Base-by-base conservation (phyloP, 2,797 vertebrate genomes). In the Amblyopsis hoosieri region DNA sequence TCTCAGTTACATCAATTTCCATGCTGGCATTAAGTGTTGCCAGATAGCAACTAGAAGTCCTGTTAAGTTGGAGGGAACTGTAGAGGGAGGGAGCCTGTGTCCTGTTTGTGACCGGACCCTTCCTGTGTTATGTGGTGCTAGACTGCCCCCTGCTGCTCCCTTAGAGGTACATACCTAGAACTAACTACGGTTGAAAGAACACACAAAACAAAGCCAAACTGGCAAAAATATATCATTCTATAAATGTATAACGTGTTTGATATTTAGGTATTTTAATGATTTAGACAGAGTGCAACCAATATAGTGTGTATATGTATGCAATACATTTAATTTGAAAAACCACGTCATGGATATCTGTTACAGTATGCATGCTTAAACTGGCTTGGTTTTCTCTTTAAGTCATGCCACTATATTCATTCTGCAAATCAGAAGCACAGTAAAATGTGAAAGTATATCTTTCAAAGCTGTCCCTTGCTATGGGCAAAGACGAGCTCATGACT, bases 101-200 rank as follows among this genome's bases (percentile, higher is more conserved):
- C 90, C 89, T 90, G 84, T 81, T 83, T 82, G 70, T 82, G 83
- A 83, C 73, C 64, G 79, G 77, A 79, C 69, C 64, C 57, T 31
- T 45, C 42, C 57, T 73, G 76, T 62, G 49, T 89, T 91, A 54
- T 65, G 85, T 88, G 83, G 90, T 90, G 84, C 86, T 88, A 80
- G 80, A 92, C 91, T 93, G 93, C 90, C 92, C 92, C 90, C 93
- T 93, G 83, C 89, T 93, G 93, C 74, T 57, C 53, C 49, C 5
- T 54, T 54, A 50, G 31, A 76, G 75, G 88, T 87, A 57, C 1
- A 53, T 31, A 60, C 12, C 47, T 48, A 46, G 49, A 56, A 55
- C 62, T 61, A 58, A 64, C 17, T 48, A 66, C 61, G 62, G 55
- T 51, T 1, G 37, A 67, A 11, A 29, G 23, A 29, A 29, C 23